A percentile compares a stretch with the other conserved stretches of the same genome.
These are phyloP conservation scores for Corydoras sp. DNA, from an alignment of 2,113 vertebrate species.

Conservation along the genomic window DNA sequence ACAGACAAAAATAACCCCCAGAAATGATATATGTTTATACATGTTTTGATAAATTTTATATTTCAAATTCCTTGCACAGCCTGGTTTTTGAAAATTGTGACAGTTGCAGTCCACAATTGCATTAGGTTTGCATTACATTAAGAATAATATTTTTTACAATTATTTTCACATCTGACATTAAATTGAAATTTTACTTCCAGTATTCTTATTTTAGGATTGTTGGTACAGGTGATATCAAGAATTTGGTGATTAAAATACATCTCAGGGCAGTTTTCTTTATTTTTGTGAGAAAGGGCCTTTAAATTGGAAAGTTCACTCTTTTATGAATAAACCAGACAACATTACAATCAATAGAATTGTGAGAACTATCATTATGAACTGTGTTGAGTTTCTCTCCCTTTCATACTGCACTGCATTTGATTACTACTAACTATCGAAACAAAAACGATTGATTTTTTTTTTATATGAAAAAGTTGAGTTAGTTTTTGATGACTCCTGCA, in stretches of 20 bases:
- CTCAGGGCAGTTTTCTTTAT: too few relatives aligned
- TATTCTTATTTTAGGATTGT: conserved; percentile 11
- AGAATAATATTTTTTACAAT: too few relatives aligned
- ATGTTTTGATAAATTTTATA: neutral
- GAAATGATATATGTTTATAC: neutral
- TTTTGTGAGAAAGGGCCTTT: too few relatives aligned
- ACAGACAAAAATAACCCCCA: too few relatives aligned
- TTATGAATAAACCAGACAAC: too few relatives aligned
- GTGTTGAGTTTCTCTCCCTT: neutral
- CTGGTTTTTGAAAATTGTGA: neutral
- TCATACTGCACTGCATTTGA: neutral
- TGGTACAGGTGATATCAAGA: conserved; percentile 13
- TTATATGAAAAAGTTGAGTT: neutral
- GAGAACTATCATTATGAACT: too few relatives aligned
- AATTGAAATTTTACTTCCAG: neutral
- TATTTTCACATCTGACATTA: too few relatives aligned
- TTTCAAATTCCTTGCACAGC: neutral
- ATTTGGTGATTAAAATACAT: too few relatives aligned
- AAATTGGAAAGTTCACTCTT: too few relatives aligned
- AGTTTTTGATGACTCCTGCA: neutral
- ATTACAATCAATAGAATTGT: too few relatives aligned
- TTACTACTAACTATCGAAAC: neutral
- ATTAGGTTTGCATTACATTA: too few relatives aligned
- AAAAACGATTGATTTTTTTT: neutral
- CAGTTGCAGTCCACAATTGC: too few relatives aligned